phyloP scores from a whole-genome alignment of 2,888 invertebrate genomes.

The Willowsia nigromaculata region DNA sequence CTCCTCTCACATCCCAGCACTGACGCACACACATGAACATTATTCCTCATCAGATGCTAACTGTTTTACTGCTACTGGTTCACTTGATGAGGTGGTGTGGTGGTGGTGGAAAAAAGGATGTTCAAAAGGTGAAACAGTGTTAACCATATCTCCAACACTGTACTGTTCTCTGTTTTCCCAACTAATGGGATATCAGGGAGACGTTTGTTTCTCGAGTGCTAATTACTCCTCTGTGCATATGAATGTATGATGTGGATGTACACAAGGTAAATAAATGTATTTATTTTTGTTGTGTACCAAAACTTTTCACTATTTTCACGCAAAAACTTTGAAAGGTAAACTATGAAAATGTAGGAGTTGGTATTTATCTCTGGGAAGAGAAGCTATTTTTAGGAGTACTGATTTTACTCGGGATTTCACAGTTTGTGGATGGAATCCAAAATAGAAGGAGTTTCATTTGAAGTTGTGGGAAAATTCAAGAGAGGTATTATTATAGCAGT shows the following conservation, averaged over 20 bases:
- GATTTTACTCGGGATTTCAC: too few relatives aligned
- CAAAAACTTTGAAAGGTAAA: too few relatives aligned
- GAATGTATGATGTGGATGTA: not conserved
- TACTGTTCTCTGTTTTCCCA: not conserved
- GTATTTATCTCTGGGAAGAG: too few relatives aligned
- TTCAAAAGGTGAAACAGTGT: not conserved
- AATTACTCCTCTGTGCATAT: constrained; percentile 47
- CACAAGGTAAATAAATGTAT: not conserved
- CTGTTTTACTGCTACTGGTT: not conserved
- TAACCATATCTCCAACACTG: not conserved
- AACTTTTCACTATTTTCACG: too few relatives aligned
- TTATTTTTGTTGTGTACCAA: too few relatives aligned
- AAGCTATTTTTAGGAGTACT: too few relatives aligned
- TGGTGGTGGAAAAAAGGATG: not conserved
- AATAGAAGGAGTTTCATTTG: constrained; percentile 24
- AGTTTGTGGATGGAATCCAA: not conserved
- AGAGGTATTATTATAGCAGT: not conserved
- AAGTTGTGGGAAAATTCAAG: too few relatives aligned
- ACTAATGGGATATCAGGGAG: constrained; percentile 47
- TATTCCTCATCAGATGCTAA: not conserved
- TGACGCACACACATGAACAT: not conserved
- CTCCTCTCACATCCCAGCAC: too few relatives aligned
- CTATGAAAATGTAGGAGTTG: too few relatives aligned
- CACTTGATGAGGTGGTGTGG: not conserved
- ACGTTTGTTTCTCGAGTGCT: constrained; percentile 55